Evolutionary conservation across 2,797 vertebrate genomes (phyloP).

Genomic region (Ataeniobius toweri): DNA sequence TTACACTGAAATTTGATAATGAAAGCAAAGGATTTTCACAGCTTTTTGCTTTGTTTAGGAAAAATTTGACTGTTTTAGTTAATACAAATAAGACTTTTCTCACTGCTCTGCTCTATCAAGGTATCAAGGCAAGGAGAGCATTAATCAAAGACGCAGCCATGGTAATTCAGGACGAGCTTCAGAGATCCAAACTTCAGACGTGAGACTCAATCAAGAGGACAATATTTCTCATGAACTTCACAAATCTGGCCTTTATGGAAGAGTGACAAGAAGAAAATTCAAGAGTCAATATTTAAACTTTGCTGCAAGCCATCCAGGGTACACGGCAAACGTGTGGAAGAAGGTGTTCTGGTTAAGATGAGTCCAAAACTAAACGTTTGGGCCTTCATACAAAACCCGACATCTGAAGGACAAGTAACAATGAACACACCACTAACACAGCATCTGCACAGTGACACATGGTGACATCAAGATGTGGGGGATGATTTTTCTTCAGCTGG

Average conservation of each 20-base stretch:
- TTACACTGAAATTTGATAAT: slow-evolving; percentile 2
- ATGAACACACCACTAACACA: background rate
- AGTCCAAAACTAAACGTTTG: background rate
- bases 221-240: no score
- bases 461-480: background rate
- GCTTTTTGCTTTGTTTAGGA: background rate
- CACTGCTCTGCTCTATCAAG: background rate
- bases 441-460: background rate
- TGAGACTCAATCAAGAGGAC: no score
- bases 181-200: no score
- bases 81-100: background rate
- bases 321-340: no score
- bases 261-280: no score
- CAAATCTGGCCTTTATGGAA: no score
- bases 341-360: no score
- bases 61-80: background rate
- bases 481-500: background rate
- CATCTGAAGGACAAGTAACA: background rate
- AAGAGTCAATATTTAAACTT: no score
- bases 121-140: background rate
- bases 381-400: background rate
- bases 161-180: no score
- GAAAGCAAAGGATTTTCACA: background rate
- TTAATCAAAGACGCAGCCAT: no score
- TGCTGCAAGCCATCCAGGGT: no score